Conservation (phyloP, 1,140 invertebrate species). For the Chelonus insularis region DNA sequence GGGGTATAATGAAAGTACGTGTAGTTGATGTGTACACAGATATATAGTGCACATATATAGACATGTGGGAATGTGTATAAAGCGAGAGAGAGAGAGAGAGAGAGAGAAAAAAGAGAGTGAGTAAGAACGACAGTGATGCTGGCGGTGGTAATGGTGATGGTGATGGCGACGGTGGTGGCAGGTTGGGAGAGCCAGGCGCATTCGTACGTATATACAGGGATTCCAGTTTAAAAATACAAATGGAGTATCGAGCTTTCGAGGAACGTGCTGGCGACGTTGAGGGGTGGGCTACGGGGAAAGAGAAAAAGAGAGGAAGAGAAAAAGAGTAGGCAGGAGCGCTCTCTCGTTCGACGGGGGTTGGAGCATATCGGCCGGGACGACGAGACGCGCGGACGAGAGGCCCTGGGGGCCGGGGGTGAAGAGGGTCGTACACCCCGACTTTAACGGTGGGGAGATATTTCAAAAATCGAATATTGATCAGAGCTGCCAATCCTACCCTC, state of each 20-base stretch:
- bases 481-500: conserved; percentile 57
- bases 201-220: conserved; percentile 48
- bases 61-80: conserved; percentile 10
- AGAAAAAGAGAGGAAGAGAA: conserved; percentile 5
- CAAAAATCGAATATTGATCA: conserved; percentile 61
- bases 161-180: conserved; percentile 35
- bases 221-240: conserved; percentile 61
- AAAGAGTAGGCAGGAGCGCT: conserved; percentile 4
- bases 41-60: conserved; percentile 1
- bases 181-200: conserved; percentile 23
- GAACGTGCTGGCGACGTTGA: conserved; percentile 40
- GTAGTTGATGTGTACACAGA: too few relatives aligned
- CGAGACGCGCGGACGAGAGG: conserved; percentile 7
- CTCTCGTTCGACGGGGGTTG: conserved; percentile 7
- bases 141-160: conserved; percentile 57
- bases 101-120: conserved; percentile 14
- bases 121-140: conserved; percentile 1
- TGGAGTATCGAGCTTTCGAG: conserved; percentile 59
- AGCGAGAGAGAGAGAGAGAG: conserved; percentile 24
- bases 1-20: too few relatives aligned
- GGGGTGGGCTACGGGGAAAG: conserved; percentile 25
- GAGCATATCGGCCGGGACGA: background rate
- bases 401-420: conserved; percentile 11
- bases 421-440: conserved; percentile 26
- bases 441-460: conserved; percentile 51